These are phyloP conservation scores for Daphoenositta chrysoptera DNA, from an alignment of 2,113 vertebrate genomes.

Conservation along the genomic window DNA sequence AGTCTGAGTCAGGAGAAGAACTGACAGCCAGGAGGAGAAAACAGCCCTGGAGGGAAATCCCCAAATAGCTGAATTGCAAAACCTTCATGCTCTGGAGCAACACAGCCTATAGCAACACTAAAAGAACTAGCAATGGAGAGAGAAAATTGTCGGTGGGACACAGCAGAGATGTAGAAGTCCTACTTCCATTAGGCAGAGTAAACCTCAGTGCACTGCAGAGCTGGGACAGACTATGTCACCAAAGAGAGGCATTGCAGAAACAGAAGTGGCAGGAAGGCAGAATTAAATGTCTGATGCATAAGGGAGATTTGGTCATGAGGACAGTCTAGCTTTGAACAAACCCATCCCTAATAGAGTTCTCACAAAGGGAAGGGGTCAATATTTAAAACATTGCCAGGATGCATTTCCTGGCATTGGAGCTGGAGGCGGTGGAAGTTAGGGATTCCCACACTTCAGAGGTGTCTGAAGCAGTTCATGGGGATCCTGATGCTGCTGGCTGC, in stretches of 20 bases:
- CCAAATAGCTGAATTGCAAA: not conserved
- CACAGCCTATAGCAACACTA: fast-evolving
- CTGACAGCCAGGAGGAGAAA: not conserved
- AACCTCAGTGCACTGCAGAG: fast-evolving
- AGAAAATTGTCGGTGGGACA: fast-evolving
- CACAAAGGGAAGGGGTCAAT: not conserved
- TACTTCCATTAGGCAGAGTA: fast-evolving
- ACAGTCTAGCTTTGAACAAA: not conserved
- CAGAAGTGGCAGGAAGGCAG: fast-evolving
- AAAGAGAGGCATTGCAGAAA: not conserved
- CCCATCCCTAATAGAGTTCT: not conserved
- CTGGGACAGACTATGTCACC: not conserved
- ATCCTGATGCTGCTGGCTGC: not conserved
- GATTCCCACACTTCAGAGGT: not conserved
- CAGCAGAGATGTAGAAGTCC: not conserved
- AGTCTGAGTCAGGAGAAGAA: not conserved
- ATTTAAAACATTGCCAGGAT: not conserved
- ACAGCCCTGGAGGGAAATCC: not conserved
- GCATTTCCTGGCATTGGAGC: not conserved
- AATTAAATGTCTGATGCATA: not conserved
- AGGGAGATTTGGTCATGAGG: not conserved
- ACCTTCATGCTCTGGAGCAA: not conserved
- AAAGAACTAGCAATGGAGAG: fast-evolving
- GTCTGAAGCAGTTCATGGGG: fast-evolving
- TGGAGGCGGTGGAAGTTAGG: not conserved